Evolutionary conservation across 2,113 vertebrate species (phyloP).

Genomic region (Hippolais icterina): DNA sequence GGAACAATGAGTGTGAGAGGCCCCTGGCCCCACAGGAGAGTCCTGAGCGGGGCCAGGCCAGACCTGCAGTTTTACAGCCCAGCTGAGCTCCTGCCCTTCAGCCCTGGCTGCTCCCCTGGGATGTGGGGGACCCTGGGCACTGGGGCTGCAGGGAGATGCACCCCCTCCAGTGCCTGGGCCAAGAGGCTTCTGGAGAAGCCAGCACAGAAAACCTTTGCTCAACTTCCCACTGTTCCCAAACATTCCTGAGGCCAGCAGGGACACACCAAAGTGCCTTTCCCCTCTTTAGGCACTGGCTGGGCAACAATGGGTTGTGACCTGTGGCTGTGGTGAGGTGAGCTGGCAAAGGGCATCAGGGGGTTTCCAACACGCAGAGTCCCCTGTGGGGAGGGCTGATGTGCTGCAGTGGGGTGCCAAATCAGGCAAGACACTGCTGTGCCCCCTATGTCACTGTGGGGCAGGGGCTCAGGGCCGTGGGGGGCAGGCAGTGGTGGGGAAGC

Average conservation of each 20-base stretch:
- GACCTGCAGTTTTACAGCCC: neutral
- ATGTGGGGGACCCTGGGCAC: too few species aligned
- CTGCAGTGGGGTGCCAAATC: neutral
- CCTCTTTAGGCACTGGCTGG: neutral
- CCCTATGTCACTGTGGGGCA: fast-evolving
- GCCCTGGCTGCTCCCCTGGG: neutral
- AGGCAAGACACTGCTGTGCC: neutral
- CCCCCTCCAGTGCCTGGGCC: neutral
- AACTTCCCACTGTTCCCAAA: neutral
- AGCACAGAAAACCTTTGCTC: neutral
- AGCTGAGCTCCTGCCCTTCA: neutral
- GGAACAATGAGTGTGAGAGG: neutral
- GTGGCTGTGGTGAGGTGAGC: neutral
- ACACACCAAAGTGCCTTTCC: constrained; percentile 39
- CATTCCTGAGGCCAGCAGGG: neutral
- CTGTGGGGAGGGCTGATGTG: too few species aligned
- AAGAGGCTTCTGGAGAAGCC: neutral
- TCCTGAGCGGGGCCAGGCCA: neutral
- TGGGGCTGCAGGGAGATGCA: neutral
- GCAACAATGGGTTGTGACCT: neutral
- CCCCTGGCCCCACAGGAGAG: neutral
- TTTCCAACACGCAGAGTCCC: neutral
- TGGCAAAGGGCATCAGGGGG: neutral
- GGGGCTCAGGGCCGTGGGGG: neutral
- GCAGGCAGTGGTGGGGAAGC: neutral